These are phyloP conservation scores for Eilema depressum DNA, from an alignment of 2,888 invertebrate genomes.

Conservation along the genomic window DNA sequence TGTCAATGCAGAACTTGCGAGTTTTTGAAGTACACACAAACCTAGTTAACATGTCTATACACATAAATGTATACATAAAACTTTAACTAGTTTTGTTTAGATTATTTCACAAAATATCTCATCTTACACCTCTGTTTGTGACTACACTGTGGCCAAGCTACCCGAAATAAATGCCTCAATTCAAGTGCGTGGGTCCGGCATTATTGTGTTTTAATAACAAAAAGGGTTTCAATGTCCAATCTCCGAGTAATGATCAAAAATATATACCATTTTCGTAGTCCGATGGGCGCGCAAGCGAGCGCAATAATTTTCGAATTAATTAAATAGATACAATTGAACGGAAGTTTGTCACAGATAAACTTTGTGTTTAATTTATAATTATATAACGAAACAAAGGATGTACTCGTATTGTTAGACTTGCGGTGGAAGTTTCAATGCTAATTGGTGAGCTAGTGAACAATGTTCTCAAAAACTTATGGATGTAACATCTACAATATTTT, in stretches of 20 bases:
- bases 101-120: background rate
- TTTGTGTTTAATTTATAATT: conserved; percentile 6
- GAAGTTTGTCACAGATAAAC: conserved; percentile 10
- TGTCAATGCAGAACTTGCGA: no score
- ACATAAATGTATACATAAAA: no score
- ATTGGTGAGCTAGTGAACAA: conserved; percentile 2
- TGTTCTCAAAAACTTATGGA: background rate
- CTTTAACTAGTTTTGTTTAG: no score
- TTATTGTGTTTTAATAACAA: conserved; percentile 48
- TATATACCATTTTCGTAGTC: conserved; percentile 38
- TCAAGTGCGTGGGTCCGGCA: conserved; percentile 24
- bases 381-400: background rate
- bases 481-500: no score
- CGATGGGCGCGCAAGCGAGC: conserved; percentile 25
- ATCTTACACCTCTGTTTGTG: background rate
- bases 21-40: no score
- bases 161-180: conserved; percentile 43
- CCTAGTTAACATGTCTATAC: no score
- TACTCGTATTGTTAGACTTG: background rate
- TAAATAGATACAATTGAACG: conserved; percentile 12
- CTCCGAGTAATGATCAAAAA: conserved; percentile 36
- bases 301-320: conserved; percentile 22
- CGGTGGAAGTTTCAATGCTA: background rate
- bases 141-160: conserved; percentile 25
- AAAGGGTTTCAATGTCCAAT: conserved; percentile 37